Evolutionary conservation across 30 jellyfish, hydroid and myxozoan genomes (phyloP).

Genomic region (Nemopilema nomurai): DNA sequence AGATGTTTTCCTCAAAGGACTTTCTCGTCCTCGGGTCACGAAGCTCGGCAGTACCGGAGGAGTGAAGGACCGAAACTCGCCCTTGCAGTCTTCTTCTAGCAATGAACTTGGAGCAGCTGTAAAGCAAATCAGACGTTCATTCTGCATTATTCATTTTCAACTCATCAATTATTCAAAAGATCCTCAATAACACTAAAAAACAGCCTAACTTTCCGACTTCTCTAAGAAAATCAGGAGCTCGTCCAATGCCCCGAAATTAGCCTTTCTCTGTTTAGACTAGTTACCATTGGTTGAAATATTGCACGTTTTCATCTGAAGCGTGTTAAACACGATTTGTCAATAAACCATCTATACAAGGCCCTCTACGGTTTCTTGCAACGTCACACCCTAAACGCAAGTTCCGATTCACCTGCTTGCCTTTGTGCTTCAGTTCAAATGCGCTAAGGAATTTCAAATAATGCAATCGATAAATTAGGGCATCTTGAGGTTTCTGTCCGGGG

Average conservation of each 20-base stretch:
- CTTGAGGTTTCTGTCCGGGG: background rate
- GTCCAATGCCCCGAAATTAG: background rate
- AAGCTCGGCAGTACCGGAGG: slow-evolving; percentile 57
- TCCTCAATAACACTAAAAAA: slow-evolving; percentile 5
- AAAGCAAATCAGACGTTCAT: slow-evolving; percentile 70
- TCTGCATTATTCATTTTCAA: slow-evolving; percentile 72
- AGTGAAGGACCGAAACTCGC: slow-evolving; percentile 67
- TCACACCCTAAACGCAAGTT: background rate
- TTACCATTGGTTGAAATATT: background rate
- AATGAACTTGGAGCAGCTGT: slow-evolving; percentile 75
- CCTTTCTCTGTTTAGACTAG: background rate
- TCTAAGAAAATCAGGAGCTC: background rate
- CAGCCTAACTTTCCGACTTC: slow-evolving; percentile 1
- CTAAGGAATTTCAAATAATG: background rate
- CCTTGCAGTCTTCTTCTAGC: slow-evolving; percentile 57
- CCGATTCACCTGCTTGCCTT: background rate
- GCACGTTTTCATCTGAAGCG: background rate
- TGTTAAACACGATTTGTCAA: background rate
- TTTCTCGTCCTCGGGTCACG: slow-evolving; percentile 62
- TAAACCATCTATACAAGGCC: background rate
- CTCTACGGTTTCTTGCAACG: background rate
- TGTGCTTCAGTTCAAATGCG: background rate
- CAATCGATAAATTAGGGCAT: background rate
- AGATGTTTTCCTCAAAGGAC: slow-evolving; percentile 55
- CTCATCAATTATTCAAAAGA: slow-evolving; percentile 59